phyloP scores from a whole-genome alignment of 2,113 vertebrate genomes.

The Butorides virescens region DNA sequence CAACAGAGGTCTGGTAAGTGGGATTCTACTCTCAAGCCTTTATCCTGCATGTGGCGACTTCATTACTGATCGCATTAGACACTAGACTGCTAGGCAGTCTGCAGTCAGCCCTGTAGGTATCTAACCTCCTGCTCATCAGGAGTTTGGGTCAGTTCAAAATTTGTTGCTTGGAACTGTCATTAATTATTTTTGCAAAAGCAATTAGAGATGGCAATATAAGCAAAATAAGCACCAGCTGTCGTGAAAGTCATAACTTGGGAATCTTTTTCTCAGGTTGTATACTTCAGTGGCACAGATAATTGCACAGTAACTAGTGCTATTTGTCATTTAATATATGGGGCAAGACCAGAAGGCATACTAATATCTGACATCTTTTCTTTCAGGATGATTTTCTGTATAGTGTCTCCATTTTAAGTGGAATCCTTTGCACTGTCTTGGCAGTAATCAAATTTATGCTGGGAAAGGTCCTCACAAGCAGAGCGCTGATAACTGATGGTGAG shows the following conservation, averaged over 20 bases:
- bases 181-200: background rate
- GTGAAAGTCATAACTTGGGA: background rate
- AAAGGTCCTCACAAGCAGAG: constrained; percentile 93
- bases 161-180: background rate
- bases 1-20: background rate
- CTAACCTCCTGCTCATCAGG: background rate
- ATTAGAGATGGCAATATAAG: background rate
- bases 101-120: background rate
- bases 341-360: background rate
- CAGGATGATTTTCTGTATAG: constrained; percentile 96
- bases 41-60: background rate
- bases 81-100: background rate
- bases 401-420: constrained; percentile 93
- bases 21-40: background rate
- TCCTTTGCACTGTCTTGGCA: constrained; percentile 88
- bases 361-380: constrained; percentile 47
- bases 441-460: constrained; percentile 96
- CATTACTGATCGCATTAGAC: background rate
- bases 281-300: background rate
- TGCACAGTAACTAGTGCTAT: background rate
- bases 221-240: background rate
- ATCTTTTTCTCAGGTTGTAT: background rate
- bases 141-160: background rate
- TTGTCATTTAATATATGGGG: background rate
- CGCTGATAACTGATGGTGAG: constrained; percentile 96